phyloP scores from a whole-genome alignment of 2,888 invertebrate species.

The Apamea epomidion region DNA sequence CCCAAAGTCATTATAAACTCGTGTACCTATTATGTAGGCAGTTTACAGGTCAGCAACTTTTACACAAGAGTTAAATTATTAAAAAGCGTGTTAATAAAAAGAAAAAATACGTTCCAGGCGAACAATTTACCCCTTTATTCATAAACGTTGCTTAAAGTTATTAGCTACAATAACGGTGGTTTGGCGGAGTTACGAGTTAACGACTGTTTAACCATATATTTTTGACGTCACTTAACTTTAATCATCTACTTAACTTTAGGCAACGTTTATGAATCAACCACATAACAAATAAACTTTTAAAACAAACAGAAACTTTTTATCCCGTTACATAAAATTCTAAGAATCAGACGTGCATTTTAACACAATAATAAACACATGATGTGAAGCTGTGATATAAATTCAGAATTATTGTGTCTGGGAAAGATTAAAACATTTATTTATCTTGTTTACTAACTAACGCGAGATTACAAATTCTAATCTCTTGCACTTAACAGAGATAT shows the following conservation, averaged over 20 bases:
- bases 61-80: constrained; percentile 15
- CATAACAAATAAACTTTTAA: too few relatives aligned
- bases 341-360: too few relatives aligned
- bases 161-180: neutral
- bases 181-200: neutral
- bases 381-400: neutral
- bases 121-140: neutral
- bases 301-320: too few relatives aligned
- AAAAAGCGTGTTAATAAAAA: neutral
- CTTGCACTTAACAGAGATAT: neutral
- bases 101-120: neutral
- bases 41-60: constrained; percentile 42
- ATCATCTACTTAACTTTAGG: too few relatives aligned
- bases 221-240: neutral
- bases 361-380: too few relatives aligned
- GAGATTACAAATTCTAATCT: neutral
- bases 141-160: neutral
- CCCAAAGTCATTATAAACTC: constrained; percentile 30
- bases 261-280: too few relatives aligned
- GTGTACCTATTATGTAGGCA: constrained; percentile 3
- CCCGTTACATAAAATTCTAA: too few relatives aligned
- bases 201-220: too few relatives aligned
- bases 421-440: neutral
- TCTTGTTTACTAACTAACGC: neutral
- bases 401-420: neutral